Conservation (phyloP, 2,888 invertebrate species). For the Thumatha senex region DNA sequence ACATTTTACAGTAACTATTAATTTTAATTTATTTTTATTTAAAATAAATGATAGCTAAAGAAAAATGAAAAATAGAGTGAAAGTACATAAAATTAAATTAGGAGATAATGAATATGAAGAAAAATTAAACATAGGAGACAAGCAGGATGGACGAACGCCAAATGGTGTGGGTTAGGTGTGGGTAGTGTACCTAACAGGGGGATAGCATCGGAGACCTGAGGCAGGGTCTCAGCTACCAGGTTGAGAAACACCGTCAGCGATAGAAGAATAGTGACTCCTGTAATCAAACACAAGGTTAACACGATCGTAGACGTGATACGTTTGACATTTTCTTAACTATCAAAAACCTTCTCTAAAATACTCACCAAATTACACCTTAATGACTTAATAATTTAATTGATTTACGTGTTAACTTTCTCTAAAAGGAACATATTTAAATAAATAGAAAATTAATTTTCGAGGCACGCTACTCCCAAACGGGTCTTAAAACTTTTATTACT, state of each 20-base stretch:
- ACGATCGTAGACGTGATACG: slow-evolving; percentile 43
- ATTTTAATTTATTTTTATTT: slow-evolving; percentile 54
- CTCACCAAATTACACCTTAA: slow-evolving; percentile 42
- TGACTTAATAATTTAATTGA: slow-evolving; percentile 32
- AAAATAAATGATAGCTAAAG: slow-evolving; percentile 45
- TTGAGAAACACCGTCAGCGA: slow-evolving; percentile 99
- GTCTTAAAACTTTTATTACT: slow-evolving; percentile 46
- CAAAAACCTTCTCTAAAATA: slow-evolving; percentile 16
- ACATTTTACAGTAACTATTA: slow-evolving; percentile 76
- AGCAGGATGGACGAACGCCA: slow-evolving; percentile 61
- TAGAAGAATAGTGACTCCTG: slow-evolving; percentile 99
- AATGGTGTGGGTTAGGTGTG: slow-evolving; percentile 67
- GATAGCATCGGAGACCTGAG: slow-evolving; percentile 99
- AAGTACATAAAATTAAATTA: slow-evolving; percentile 49
- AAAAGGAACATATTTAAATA: slow-evolving; percentile 61
- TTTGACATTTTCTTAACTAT: background rate
- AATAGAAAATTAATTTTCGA: slow-evolving; percentile 47
- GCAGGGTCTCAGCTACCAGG: slow-evolving; percentile 99
- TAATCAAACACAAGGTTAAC: slow-evolving; percentile 88
- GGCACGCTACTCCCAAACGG: slow-evolving; percentile 52
- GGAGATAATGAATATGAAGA: slow-evolving; percentile 51
- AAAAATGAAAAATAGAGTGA: slow-evolving; percentile 45
- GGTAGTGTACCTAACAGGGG: slow-evolving; percentile 97
- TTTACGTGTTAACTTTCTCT: slow-evolving; percentile 51
- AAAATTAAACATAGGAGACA: slow-evolving; percentile 54